phyloP scores from a whole-genome alignment of 2,888 invertebrate species.

The Pseudococcus viburni region DNA sequence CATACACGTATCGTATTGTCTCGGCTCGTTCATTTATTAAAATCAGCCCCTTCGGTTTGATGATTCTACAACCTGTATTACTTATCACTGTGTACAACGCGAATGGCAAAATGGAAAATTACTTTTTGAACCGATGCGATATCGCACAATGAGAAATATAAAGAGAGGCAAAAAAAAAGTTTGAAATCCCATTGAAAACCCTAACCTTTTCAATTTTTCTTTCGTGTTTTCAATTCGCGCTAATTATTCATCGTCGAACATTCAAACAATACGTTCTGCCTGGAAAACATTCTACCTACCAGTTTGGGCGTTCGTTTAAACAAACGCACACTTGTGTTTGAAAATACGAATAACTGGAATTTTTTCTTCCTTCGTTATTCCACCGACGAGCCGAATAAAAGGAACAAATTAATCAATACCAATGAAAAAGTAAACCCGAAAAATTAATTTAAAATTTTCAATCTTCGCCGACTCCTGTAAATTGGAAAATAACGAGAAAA shows the following conservation, averaged over 20 bases:
- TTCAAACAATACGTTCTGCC: not conserved
- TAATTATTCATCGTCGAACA: slow-evolving; percentile 22
- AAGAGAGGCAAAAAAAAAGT: not conserved
- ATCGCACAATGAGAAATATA: not conserved
- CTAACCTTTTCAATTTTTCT: slow-evolving; percentile 4
- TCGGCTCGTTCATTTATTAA: not conserved
- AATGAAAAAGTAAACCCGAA: not conserved
- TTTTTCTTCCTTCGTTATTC: not conserved
- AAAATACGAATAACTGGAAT: not conserved
- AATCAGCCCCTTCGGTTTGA: not conserved
- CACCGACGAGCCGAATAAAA: not conserved
- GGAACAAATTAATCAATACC: not conserved
- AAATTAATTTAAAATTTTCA: not conserved
- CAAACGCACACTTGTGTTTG: not conserved
- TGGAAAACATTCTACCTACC: not conserved
- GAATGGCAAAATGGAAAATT: not conserved
- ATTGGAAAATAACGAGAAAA: not conserved
- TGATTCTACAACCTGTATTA: not conserved
- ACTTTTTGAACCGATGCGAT: not conserved
- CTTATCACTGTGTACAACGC: not conserved
- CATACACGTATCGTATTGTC: not conserved
- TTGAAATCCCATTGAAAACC: not conserved
- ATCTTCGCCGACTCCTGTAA: not conserved
- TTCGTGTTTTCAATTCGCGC: not conserved
- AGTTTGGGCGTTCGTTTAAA: not conserved